Conservation (phyloP, 1,140 invertebrate species). For the Drosophila ercepeae region DNA sequence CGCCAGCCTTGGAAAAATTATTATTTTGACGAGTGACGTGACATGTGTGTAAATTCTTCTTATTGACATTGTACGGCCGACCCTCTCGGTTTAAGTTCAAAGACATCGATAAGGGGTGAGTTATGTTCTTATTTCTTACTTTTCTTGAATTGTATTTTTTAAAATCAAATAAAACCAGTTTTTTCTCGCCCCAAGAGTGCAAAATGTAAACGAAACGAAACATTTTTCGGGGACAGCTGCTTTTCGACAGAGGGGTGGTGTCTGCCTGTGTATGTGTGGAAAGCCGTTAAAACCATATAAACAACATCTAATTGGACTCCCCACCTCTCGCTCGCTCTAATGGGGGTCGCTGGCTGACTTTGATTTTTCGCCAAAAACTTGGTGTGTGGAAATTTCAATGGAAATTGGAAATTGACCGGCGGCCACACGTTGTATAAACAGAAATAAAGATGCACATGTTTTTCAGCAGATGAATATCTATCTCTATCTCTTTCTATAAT, state of each 20-base stretch:
- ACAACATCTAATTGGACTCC: constrained; percentile 48
- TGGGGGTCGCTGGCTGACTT: constrained; percentile 36
- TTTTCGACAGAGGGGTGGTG: constrained; percentile 36
- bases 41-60: constrained; percentile 41
- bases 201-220: constrained; percentile 32
- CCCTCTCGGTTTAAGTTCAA: constrained; percentile 5
- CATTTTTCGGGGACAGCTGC: constrained; percentile 43
- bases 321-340: constrained; percentile 11
- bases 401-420: no score
- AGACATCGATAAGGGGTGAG: constrained; percentile 5
- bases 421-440: constrained; percentile 51
- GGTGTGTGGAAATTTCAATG: constrained; percentile 58
- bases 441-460: constrained; percentile 34
- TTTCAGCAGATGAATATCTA: background rate
- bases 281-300: constrained; percentile 61
- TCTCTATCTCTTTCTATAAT: no score
- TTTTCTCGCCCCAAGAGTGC: constrained; percentile 9
- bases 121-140: background rate
- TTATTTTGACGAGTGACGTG: constrained; percentile 39
- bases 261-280: constrained; percentile 20
- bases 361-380: constrained; percentile 52
- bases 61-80: constrained; percentile 22
- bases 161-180: constrained; percentile 33
- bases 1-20: constrained; percentile 26
- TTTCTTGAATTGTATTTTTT: background rate